Evolutionary conservation across 2,888 invertebrate genomes (phyloP).

Genomic region (Agrochola lychnidis): DNA sequence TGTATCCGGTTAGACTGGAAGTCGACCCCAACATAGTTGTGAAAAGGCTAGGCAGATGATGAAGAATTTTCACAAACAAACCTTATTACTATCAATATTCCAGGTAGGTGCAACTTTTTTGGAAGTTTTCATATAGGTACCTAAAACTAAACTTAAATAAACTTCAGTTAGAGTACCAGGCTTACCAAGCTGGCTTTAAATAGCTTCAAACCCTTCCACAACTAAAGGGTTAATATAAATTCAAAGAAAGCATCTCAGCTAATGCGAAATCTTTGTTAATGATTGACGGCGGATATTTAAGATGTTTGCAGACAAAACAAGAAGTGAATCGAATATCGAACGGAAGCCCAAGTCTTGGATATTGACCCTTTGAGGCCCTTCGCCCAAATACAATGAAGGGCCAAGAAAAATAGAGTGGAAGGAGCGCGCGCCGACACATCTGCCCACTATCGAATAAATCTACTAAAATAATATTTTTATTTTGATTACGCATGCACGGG

Average conservation of each 20-base stretch:
- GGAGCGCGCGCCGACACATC: slow-evolving; percentile 84
- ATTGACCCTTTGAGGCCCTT: slow-evolving; percentile 85
- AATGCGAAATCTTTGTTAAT: slow-evolving; percentile 65
- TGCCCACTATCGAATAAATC: slow-evolving; percentile 90
- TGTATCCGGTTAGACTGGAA: too few relatives aligned
- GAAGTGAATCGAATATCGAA: slow-evolving; percentile 79
- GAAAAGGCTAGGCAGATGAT: too few relatives aligned
- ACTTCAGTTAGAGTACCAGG: not conserved
- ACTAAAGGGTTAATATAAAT: slow-evolving; percentile 53
- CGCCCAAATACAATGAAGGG: slow-evolving; percentile 85
- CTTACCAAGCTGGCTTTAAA: not conserved
- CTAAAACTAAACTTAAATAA: not conserved
- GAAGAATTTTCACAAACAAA: not conserved
- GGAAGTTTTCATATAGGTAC: not conserved
- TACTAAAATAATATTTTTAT: slow-evolving; percentile 90
- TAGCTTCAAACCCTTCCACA: not conserved
- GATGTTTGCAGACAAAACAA: slow-evolving; percentile 84
- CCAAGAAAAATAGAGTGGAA: slow-evolving; percentile 86
- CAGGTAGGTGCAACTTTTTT: not conserved
- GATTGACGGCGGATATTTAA: slow-evolving; percentile 80
- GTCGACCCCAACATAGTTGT: too few relatives aligned
- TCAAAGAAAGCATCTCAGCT: slow-evolving; percentile 65
- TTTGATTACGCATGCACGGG: slow-evolving; percentile 88
- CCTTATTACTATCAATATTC: not conserved
- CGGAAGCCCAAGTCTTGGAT: slow-evolving; percentile 84